Percentiles rank a stretch among this genome's conserved stretches.
These are phyloP conservation scores for Microctenopoma stevenorrisi DNA, from an alignment of 2,797 vertebrate genomes.

Conservation along the genomic window DNA sequence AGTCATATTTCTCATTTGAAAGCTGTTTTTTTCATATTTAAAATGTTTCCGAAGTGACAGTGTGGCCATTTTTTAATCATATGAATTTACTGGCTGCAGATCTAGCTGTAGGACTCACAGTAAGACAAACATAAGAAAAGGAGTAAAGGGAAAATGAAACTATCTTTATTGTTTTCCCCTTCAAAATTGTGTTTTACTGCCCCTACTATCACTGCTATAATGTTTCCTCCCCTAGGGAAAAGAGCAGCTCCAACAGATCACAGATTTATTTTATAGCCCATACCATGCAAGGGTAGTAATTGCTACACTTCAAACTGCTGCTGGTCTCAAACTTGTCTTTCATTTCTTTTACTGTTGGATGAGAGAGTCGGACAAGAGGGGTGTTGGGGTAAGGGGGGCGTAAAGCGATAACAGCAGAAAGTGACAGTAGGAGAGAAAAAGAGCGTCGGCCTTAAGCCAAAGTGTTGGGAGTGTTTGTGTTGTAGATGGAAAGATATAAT, in stretches of 20 bases:
- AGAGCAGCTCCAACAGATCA: conserved; percentile 45
- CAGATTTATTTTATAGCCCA: conserved; percentile 47
- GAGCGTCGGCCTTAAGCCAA: conserved; percentile 64
- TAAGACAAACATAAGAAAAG: conserved; percentile 24
- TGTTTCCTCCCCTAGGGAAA: conserved; percentile 24
- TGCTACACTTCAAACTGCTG: conserved; percentile 48
- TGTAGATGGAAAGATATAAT: conserved; percentile 34
- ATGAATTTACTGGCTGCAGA: conserved; percentile 3
- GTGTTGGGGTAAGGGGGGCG: conserved; percentile 13
- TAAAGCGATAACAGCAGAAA: conserved; percentile 41
- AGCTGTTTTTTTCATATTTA: too few species aligned
- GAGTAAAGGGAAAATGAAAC: neutral
- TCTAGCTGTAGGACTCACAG: conserved; percentile 20
- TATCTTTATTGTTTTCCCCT: neutral
- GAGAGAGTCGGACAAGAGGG: conserved; percentile 31
- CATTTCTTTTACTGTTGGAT: conserved; percentile 14
- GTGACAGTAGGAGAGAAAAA: conserved; percentile 58
- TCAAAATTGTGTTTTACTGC: conserved; percentile 27
- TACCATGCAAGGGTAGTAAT: conserved; percentile 26
- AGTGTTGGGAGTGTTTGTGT: conserved; percentile 39
- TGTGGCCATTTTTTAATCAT: conserved; percentile 21
- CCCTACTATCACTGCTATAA: conserved; percentile 5
- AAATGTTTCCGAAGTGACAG: too few species aligned
- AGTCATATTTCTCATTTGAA: too few species aligned
- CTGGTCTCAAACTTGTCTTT: conserved; percentile 38